Evolutionary conservation across 1,140 invertebrate species (phyloP), one percentile per base, ranked within the genome.

Genomic region (Plodia interpunctella): DNA sequence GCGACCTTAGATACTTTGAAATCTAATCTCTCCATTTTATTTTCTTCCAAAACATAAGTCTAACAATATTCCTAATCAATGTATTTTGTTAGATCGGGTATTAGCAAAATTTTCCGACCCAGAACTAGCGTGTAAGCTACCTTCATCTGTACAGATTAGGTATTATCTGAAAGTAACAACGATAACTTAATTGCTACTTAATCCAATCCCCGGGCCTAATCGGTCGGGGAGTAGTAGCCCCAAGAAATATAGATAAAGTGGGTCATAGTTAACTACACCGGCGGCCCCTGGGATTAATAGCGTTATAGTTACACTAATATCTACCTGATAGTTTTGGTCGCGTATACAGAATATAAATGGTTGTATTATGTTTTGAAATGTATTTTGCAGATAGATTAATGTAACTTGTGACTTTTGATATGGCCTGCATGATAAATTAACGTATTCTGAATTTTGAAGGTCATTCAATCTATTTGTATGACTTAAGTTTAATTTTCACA

Each of bases 221-320:
- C 70, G 74, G 59, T 54, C 55, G 50, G 73, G 75, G 74, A 78
- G 64, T 55, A 57, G 68, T 62, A 57, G 64, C 67, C 59, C 55
- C 66, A 66, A 78, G 72, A 74, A 81, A 78, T 77, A 70, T 70
- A 68, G 67, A 67, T 74, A 76, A 76, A 76, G 75, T 76, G 70
- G 72, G 70, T 73, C 63, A 72, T 66, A 66, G 69, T 73, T 78
- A 73, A 77, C 78, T 72, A 70, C 61, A 57, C 59, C 50, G 71
- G 72, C 50, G 71, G 72, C 76, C 66, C 76, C 17, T 15, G 57
- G 73, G 76, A 79, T 79, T 79, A 78, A 78, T 78, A 74, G 58
- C 62, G 62, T 65, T 61, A 65, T 72, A 70, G 67, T 64, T 66
- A 49, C 62, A 62, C 57, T 63, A 70, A 76, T 70, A 70, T 55